Percentiles rank a stretch among this genome's conserved stretches.
Evolutionary conservation across 2,797 vertebrate species (phyloP).

Genomic region (Graptemys geographica): DNA sequence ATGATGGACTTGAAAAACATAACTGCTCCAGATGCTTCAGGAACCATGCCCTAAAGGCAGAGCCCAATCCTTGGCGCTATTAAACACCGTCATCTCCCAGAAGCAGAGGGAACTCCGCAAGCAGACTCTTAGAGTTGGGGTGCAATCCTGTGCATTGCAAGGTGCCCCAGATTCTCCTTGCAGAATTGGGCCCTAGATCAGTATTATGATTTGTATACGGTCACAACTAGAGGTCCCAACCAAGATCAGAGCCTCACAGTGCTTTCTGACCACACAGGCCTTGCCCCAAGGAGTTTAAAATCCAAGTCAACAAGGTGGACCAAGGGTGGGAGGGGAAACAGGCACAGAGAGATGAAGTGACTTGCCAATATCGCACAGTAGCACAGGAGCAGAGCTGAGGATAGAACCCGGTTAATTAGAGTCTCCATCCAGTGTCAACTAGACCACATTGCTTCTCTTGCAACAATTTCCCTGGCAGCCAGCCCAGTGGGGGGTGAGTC

Average conservation of each 20-base stretch:
- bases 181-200: neutral
- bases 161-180: neutral
- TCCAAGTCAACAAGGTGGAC: neutral
- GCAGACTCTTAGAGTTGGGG: neutral
- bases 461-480: neutral
- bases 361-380: neutral
- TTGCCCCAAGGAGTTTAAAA: neutral
- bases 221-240: neutral
- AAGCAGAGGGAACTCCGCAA: neutral
- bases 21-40: constrained; percentile 33
- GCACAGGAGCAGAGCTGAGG: neutral
- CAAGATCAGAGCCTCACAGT: neutral
- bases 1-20: neutral
- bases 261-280: neutral
- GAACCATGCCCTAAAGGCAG: accelerated
- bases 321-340: neutral
- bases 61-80: neutral
- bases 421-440: neutral
- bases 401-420: neutral
- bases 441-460: neutral
- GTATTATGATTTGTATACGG: neutral
- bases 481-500: neutral
- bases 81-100: neutral
- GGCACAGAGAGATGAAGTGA: neutral
- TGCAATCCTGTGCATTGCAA: neutral